A percentile compares a stretch with the other conserved stretches of the same genome.
Conservation (phyloP, 2,888 invertebrate species). For the Heliothis peltigera region DNA sequence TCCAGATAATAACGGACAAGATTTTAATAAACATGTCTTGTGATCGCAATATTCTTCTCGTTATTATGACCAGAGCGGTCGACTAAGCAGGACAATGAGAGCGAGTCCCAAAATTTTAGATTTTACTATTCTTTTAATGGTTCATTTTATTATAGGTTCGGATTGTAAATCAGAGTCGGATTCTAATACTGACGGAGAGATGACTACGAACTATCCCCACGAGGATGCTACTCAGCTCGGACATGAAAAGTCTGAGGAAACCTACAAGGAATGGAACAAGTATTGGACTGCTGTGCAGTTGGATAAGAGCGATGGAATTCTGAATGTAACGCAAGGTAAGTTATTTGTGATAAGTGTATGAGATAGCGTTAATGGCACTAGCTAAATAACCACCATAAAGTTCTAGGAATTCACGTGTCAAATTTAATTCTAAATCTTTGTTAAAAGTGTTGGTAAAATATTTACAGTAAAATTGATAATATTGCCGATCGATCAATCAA, state of each 20-base stretch:
- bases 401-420: no score
- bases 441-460: no score
- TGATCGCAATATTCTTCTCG: slow-evolving; percentile 25
- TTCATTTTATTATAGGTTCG: slow-evolving; percentile 60
- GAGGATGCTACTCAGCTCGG: slow-evolving; percentile 77
- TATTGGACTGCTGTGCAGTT: slow-evolving; percentile 75
- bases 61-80: slow-evolving; percentile 5
- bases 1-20: slow-evolving; percentile 31
- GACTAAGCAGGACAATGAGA: slow-evolving; percentile 15
- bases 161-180: slow-evolving; percentile 79
- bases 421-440: no score
- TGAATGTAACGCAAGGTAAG: slow-evolving; percentile 78
- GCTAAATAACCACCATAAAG: no score
- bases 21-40: slow-evolving; percentile 26
- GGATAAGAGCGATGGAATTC: slow-evolving; percentile 69
- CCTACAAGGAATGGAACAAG: slow-evolving; percentile 78
- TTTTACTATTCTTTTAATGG: slow-evolving; percentile 8
- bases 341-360: neutral
- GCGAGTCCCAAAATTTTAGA: neutral
- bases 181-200: slow-evolving; percentile 77
- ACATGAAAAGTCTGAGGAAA: slow-evolving; percentile 80
- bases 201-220: slow-evolving; percentile 73
- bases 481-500: no score
- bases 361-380: neutral
- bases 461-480: no score